Evolutionary conservation across 2,888 invertebrate species (phyloP).

Genomic region (Halictus ligatus): DNA sequence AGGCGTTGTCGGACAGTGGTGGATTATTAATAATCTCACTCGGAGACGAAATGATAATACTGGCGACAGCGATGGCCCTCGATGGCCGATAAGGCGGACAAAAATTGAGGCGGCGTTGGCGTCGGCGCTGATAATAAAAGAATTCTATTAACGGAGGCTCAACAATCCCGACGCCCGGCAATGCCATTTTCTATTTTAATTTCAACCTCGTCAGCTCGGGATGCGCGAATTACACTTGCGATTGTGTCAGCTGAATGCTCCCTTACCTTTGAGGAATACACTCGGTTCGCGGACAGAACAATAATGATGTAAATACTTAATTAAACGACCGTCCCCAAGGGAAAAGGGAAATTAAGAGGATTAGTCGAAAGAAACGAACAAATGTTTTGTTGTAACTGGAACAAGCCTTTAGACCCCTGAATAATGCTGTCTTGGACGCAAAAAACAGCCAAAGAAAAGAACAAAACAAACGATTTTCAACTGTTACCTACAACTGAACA

Average conservation of each 20-base stretch:
- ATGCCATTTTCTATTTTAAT: slow-evolving; percentile 16
- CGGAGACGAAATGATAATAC: slow-evolving; percentile 39
- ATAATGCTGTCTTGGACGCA: slow-evolving; percentile 12
- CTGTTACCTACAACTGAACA: neutral
- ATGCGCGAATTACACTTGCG: neutral
- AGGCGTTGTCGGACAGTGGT: neutral
- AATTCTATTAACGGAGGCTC: slow-evolving; percentile 44
- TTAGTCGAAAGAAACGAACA: slow-evolving; percentile 8
- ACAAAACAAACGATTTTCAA: neutral
- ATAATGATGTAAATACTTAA: slow-evolving; percentile 34
- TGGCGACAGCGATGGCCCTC: slow-evolving; percentile 32
- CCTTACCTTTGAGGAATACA: neutral
- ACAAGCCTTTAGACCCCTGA: slow-evolving; percentile 9
- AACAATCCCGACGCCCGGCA: slow-evolving; percentile 1
- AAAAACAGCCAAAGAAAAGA: neutral
- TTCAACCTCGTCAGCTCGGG: slow-evolving; percentile 1
- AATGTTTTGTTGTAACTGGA: slow-evolving; percentile 28
- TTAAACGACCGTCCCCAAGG: slow-evolving; percentile 18
- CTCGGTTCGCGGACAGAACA: neutral
- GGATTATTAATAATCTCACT: neutral
- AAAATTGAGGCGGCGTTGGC: slow-evolving; percentile 9
- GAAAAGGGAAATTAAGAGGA: slow-evolving; percentile 6
- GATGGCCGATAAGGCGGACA: slow-evolving; percentile 27
- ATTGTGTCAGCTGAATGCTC: neutral
- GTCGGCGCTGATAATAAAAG: slow-evolving; percentile 26